phyloP scores from a whole-genome alignment of 1,140 invertebrate species.

The Nymphalis io region DNA sequence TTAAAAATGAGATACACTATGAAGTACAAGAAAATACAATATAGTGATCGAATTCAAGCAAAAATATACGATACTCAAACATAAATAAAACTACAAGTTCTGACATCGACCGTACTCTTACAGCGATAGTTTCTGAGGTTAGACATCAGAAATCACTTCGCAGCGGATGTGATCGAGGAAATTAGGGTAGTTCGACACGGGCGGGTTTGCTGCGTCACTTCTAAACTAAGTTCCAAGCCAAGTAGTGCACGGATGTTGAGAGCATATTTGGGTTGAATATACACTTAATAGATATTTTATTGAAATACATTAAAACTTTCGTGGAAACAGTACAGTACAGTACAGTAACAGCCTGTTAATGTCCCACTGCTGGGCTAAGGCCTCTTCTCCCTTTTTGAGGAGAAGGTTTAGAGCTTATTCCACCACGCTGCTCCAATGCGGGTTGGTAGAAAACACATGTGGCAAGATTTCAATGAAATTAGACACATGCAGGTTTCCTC shows the following conservation, averaged over 20 bases:
- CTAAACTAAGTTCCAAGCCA: constrained; percentile 14
- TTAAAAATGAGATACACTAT: neutral
- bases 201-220: constrained; percentile 28
- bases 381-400: too few species aligned
- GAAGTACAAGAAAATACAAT: neutral
- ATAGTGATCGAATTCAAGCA: neutral
- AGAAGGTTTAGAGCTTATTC: too few species aligned
- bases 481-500: too few species aligned
- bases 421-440: too few species aligned
- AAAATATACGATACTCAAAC: neutral
- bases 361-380: too few species aligned
- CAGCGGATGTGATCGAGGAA: constrained; percentile 39
- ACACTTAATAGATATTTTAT: neutral
- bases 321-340: too few species aligned
- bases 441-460: too few species aligned
- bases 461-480: too few species aligned
- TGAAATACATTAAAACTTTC: neutral
- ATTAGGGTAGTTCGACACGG: constrained; percentile 41
- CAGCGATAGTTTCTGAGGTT: constrained; percentile 20
- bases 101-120: neutral
- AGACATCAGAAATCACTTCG: constrained; percentile 41
- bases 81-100: constrained; percentile 3
- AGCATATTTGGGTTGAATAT: neutral
- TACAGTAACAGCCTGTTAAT: too few species aligned
- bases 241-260: constrained; percentile 3